Evolutionary conservation across 2,888 invertebrate genomes (phyloP).

Genomic region (Nemapogon koenigi): DNA sequence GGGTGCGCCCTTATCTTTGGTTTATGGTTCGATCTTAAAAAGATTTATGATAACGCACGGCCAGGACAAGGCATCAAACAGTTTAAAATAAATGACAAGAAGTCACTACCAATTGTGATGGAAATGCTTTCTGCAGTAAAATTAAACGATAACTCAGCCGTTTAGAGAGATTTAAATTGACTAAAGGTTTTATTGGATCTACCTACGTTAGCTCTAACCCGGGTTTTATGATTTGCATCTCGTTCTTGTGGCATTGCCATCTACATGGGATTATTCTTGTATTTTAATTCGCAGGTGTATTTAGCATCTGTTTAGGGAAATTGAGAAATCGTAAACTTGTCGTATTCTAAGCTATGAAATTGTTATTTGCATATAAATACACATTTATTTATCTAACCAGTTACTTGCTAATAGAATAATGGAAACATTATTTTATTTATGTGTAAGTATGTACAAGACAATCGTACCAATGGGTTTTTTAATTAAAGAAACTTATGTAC

Average conservation of each 20-base stretch:
- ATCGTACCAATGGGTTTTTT: too few relatives aligned
- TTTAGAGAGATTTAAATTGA: constrained; percentile 60
- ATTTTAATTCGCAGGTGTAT: constrained; percentile 2
- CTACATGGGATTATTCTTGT: constrained; percentile 1
- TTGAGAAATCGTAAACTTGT: not conserved
- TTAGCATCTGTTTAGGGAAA: constrained; percentile 1
- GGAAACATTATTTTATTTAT: too few relatives aligned
- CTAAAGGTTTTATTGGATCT: constrained; percentile 50
- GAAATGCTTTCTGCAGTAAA: constrained; percentile 64
- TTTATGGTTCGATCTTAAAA: constrained; percentile 62
- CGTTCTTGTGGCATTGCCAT: not conserved
- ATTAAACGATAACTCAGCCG: constrained; percentile 62
- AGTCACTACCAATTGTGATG: constrained; percentile 63
- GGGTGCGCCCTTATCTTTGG: constrained; percentile 58
- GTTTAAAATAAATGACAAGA: constrained; percentile 64
- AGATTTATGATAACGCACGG: constrained; percentile 65
- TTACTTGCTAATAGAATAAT: too few relatives aligned
- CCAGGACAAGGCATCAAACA: constrained; percentile 50
- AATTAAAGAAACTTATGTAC: too few relatives aligned
- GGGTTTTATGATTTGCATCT: constrained; percentile 8
- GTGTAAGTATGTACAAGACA: too few relatives aligned
- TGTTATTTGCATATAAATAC: too few relatives aligned
- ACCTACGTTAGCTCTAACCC: constrained; percentile 27
- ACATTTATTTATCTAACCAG: too few relatives aligned
- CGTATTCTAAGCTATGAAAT: too few relatives aligned